Evolutionary conservation across 1,140 invertebrate genomes (phyloP), one percentile per base, ranked within the genome.

Genomic region (Zaprionus gabonicus): DNA sequence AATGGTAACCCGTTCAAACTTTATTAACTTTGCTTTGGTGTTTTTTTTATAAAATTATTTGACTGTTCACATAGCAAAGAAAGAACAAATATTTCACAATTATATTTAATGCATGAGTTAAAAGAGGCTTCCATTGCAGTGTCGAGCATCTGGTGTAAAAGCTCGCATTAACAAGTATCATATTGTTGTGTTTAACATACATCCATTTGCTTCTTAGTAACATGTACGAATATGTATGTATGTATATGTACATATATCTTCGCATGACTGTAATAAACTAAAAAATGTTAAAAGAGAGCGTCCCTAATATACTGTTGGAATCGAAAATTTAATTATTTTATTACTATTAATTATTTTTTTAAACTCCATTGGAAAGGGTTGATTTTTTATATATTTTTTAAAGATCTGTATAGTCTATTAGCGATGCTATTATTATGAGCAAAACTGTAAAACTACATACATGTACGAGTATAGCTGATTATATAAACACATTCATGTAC

Each of bases 111-210:
- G 53, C 51, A 62, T 70, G 23, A 62, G 53, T 72, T 56, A 41
- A 10, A 38, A 25, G 34, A 25, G 68, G 68, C 71, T 78, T 64
- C 65, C 65, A 74, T 25, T 44, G 28, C 53, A 64, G 49, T 44
- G 51, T 41, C 53, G 71, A 74, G 63, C 41, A n/a, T 62, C 36
- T 25, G 55, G 31, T 23, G 51, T 10, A 38, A 74, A 23, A 55
- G 62, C 57, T 57, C 25, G 31, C 34, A 51, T 41, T 28, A 23
- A 49, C 36, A 44, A 57, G 53, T 80, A 75, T 79, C 17, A 49
- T 62, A 79, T 51, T 34, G 66, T 80, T 79, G 65, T 62, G 51
- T 51, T 23, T 70, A 20, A 56, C 1, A 27, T 31, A 25, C 20
- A 53, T 25, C 17, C 49, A 55, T 31, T 25, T 63, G 20, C 6